A percentile compares a stretch with the other conserved stretches of the same genome.
Conservation (phyloP, 2,113 vertebrate species). For the Carlito syrichta region DNA sequence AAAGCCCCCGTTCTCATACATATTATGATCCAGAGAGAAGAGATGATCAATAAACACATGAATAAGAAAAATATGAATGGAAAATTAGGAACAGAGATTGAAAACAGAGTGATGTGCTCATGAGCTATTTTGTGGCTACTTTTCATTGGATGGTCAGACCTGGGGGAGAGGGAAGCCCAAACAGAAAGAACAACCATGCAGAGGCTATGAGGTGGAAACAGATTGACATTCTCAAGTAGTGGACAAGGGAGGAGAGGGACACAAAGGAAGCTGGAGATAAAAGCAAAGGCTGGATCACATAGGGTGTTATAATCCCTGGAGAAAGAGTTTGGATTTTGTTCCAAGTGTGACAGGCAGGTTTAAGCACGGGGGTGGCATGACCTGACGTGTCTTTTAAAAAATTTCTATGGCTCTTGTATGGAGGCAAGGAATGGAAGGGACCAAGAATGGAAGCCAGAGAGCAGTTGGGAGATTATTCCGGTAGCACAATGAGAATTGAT, state of each 20-base stretch:
- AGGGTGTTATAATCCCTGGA: background rate
- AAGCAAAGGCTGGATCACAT: background rate
- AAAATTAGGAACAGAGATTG: background rate
- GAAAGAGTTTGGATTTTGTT: background rate
- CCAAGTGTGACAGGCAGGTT: background rate
- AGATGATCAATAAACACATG: background rate
- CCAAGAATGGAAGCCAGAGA: background rate
- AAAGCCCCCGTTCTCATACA: background rate
- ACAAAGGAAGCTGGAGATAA: background rate
- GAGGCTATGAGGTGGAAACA: background rate
- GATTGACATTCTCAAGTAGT: background rate
- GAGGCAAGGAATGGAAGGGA: background rate
- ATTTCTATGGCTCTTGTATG: background rate
- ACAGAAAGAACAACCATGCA: background rate
- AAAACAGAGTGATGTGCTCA: background rate
- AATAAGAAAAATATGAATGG: background rate
- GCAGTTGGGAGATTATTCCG: background rate
- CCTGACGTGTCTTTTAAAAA: background rate
- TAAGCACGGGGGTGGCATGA: background rate
- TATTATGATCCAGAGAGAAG: background rate
- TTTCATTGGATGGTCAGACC: background rate
- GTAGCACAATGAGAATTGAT: background rate
- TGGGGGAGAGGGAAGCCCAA: background rate
- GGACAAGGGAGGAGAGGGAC: background rate
- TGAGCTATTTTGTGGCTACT: background rate